Evolutionary conservation across 2,113 vertebrate genomes (phyloP), one percentile per base, ranked within the genome.

Genomic region (Callaeas wilsoni): DNA sequence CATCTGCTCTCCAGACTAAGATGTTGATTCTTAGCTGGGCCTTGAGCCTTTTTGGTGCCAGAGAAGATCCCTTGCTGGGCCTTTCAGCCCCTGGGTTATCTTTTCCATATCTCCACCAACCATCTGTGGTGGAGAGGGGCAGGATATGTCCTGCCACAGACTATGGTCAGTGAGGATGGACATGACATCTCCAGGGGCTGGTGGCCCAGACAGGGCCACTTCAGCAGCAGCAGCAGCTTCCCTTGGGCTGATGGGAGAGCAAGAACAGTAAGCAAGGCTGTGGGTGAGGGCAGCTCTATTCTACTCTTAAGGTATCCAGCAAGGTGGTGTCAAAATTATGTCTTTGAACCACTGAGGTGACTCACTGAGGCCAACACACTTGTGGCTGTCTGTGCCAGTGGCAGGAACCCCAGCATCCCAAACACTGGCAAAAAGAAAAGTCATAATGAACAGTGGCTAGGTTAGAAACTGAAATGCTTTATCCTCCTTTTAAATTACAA

Each of bases 151-250:
- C n/a, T n/a, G n/a, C n/a, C n/a, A n/a, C n/a, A n/a, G n/a, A n/a
- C n/a, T n/a, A n/a, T n/a, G n/a, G n/a, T n/a, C n/a, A 47, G 19
- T 4, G 8, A 26, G 25, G 26, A 32, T 37, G 35, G 37, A 42
- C 26, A 53, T 41, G 35, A 53, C 1, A 1, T 20, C 18, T 80
- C 46, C 49, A 65, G 46, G 9, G 42, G 14, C 26, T 83, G 88
- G 32, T 76, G n/a, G 50, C 33, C 12, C 27, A 9, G 30, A 7
- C 3, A 60, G 41, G 26, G 32, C 4, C 35, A 83, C 12, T 20
- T 41, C 2, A 1, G 3, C 7, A 7, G 26, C 5, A 1, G 30
- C 37, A n/a, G n/a, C n/a, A n/a, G n/a, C n/a, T n/a, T n/a, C n/a
- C n/a, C n/a, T n/a, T n/a, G n/a, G 30, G 33, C 26, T 65, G 37